Evolutionary conservation across 2,797 vertebrate genomes (phyloP), one percentile per base, ranked within the genome.

Genomic region (Podarcis siculus): DNA sequence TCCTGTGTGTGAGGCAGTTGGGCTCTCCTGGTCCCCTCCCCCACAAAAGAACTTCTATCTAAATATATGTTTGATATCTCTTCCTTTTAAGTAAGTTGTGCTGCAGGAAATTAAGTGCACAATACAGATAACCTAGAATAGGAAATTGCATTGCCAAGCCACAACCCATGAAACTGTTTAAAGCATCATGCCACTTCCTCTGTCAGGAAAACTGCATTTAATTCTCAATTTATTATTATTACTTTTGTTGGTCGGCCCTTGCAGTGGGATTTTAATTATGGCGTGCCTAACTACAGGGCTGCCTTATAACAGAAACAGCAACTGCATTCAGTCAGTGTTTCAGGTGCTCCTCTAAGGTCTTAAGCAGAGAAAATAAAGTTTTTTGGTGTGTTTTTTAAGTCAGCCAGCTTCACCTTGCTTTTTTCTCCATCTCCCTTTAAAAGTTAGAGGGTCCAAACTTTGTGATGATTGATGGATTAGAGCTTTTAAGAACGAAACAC

Each of bases 121-220:
- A 95, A 97, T 96, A 96, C 96, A 97, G 97, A 98, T 97, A 97
- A 97, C 94, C 94, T 94, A 93, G 85, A 92, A 95, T 96, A 97
- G 98, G 98, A 98, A 98, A 95, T 92, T 92, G 95, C 95, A 96
- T 91, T 97, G 97, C 96, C 96, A 97, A 37, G 95, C 94, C 91
- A 82, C 94, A 92, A 82, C 95, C 96, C 92, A 32, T 94, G 96
- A 94, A 92, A 82, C 91, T 72, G 86, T 78, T 85, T 72, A 87
- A 90, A 35, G 37, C 89, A 79, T 87, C 85, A 83, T 32, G 58
- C 89, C 27, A 2, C 89, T 91, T 94, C 94, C 90, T 93, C 85
- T 72, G 67, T 87, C 93, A 93, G 95, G 94, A 94, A 93, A 87
- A 71, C 69, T 83, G 81, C 71, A 83, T 89, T 93, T 95, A 90